Conservation (phyloP, 2,113 vertebrate genomes). For the Catharus bicknelli region DNA sequence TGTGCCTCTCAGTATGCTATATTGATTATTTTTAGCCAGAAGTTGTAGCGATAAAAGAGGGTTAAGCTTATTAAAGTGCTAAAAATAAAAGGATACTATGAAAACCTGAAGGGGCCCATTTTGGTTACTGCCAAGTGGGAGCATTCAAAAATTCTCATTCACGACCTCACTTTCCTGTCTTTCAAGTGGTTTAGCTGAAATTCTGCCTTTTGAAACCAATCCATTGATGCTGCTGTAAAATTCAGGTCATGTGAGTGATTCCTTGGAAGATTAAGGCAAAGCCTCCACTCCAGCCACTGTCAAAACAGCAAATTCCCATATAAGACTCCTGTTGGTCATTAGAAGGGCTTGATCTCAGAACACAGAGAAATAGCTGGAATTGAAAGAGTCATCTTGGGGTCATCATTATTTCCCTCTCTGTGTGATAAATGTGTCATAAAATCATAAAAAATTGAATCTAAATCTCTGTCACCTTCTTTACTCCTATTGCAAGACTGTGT, state of each 20-base stretch:
- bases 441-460: not conserved
- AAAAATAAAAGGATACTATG: conserved; percentile 14
- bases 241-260: not conserved
- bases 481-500: not conserved
- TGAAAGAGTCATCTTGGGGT: not conserved
- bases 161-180: not conserved
- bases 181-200: not conserved
- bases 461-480: not conserved
- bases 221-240: not conserved
- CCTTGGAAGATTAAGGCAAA: not conserved
- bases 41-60: not conserved
- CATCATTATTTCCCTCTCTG: not conserved
- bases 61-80: conserved; percentile 35
- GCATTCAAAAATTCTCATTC: not conserved
- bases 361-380: not conserved
- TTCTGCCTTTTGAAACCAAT: not conserved
- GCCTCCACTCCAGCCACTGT: not conserved
- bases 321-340: not conserved
- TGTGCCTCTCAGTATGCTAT: not conserved
- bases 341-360: not conserved
- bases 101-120: conserved; percentile 38
- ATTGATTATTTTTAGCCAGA: conserved; percentile 31
- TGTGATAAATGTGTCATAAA: not conserved
- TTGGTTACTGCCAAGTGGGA: conserved; percentile 15
- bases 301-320: not conserved